Evolutionary conservation across 2,113 vertebrate species (phyloP), one percentile per base, ranked within the genome.

Genomic region (Etheostoma spectabile): DNA sequence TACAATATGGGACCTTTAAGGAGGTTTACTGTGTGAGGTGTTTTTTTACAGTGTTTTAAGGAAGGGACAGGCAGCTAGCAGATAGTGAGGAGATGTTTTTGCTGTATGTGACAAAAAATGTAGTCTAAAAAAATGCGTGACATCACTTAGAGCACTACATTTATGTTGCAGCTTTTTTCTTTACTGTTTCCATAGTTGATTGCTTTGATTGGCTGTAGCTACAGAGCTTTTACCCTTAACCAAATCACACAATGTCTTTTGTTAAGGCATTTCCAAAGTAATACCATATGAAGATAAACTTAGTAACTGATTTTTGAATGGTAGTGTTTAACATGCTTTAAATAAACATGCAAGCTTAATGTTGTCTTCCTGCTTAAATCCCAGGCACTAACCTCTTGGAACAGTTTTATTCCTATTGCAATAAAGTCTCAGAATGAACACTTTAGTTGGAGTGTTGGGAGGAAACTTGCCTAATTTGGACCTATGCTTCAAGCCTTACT

Each of bases 391-490:
- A 72, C 15, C 59, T 59, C 80, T 60, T 56, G 22, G 61, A 60
- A 27, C 60, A 18, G 52, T 42, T 80, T 79, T 59, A 42, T 56
- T 79, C 65, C 38, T 56, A 48, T 30, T 81, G 53, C 71, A 78
- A 45, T 42, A n/a, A 76, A 74, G 67, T 64, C 77, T 85, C 60
- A 42, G 67, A 66, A 75, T 67, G 67, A 74, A 70, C 38, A 71
- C 85, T 79, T 52, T 1, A 69, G 22, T 45, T 67, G 33, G 72
- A 70, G 46, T 24, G 56, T 78, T 81, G 74, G 74, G 70, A 78
- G 38, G 78, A 74, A 79, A 83, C 55, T 45, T 82, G 75, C 86
- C 5, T 14, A 71, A 68, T 55, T 80, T 88, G 82, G 84, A 82
- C 63, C 30, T 60, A 66, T 8, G 61, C 64, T 81, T 57, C 30